Percentiles rank a stretch among this genome's conserved stretches.
phyloP scores from a whole-genome alignment of 2,113 vertebrate genomes.

The Macquaria ambigua region DNA sequence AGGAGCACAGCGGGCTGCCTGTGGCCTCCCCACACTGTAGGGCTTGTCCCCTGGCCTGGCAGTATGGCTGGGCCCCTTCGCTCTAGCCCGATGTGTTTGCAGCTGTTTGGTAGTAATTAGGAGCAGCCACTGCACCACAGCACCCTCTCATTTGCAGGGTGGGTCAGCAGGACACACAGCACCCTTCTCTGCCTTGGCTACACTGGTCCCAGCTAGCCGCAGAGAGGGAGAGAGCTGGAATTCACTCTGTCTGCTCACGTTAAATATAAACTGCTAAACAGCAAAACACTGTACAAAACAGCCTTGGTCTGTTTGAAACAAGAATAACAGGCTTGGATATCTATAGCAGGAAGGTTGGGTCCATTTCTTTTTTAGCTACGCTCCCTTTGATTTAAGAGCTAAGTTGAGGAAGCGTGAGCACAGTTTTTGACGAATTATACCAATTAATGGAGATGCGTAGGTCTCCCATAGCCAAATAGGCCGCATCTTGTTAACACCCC shows the following conservation, averaged over 20 bases:
- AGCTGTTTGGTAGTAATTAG: conserved; percentile 85
- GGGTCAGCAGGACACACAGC: conserved; percentile 81
- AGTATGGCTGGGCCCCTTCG: conserved; percentile 60
- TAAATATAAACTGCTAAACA: conserved; percentile 83
- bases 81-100: conserved; percentile 74
- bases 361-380: conserved; percentile 35
- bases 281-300: conserved; percentile 69
- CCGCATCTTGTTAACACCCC: conserved; percentile 60
- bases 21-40: conserved; percentile 74
- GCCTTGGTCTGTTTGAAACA: conserved; percentile 61
- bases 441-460: conserved; percentile 43
- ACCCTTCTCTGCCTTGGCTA: conserved; percentile 75
- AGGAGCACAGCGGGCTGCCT: conserved; percentile 69
- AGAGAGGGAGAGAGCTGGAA: conserved; percentile 76
- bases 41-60: conserved; percentile 74
- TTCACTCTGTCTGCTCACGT: conserved; percentile 77
- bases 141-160: conserved; percentile 88
- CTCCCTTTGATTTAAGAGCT: conserved; percentile 49
- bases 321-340: conserved; percentile 64
- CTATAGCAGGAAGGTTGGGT: conserved; percentile 47
- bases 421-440: conserved; percentile 62
- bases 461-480: conserved; percentile 58
- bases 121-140: conserved; percentile 77
- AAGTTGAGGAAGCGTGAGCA: conserved; percentile 5
- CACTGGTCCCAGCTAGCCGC: conserved; percentile 72